Evolutionary conservation across 2,888 invertebrate species (phyloP), one percentile per base, ranked within the genome.

Genomic region (Coenonympha arcania): DNA sequence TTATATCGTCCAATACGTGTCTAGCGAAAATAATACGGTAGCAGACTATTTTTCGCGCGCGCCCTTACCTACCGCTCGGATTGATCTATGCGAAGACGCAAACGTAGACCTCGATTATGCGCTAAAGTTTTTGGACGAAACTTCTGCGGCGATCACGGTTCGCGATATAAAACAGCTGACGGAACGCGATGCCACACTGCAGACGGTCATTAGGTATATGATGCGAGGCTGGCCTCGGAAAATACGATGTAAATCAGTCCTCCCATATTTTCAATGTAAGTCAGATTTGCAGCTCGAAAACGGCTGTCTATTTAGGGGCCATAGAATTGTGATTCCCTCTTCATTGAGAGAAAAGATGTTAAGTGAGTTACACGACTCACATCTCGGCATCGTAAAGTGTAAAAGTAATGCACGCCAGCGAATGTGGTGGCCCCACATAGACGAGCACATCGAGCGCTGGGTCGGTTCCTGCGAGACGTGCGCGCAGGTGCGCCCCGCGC

Each of bases 141-240:
- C 28, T 2, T 28, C 41, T 5, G 28, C 28, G 4, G 33, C 22
- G 5, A 59, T 57, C 18, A 46, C 28, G 1, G 11, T 49, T 6
- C 30, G n/a, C n/a, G 11, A 28, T 3, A 28, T 28, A 4, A 9
- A 13, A 30, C 30, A 4, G 6, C 4, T 13, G 13, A 30, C 30
- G 3, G 30, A 30, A 13, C 3, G 13, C 11, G 13, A 30, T 30
- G 9, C 11, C 4, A 30, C 30, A 4, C 13, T 59, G n/a, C 15
- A 41, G 34, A 58, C 51, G 1, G 57, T 61, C 8, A 45, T 47
- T 1, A 57, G 52, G 6, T 61, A 58, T 22, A 51, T 59, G 42
- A 45, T 31, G 9, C 9, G 46, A 2, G 57, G 58, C 1, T 60
- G 58, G 58, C 60, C 60, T 16, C 42, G 57, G 0, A 60, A 58